Percentiles rank a stretch among this genome's conserved stretches.
Evolutionary conservation across 2,888 invertebrate genomes (phyloP).

Genomic region (Coleophora deauratella): DNA sequence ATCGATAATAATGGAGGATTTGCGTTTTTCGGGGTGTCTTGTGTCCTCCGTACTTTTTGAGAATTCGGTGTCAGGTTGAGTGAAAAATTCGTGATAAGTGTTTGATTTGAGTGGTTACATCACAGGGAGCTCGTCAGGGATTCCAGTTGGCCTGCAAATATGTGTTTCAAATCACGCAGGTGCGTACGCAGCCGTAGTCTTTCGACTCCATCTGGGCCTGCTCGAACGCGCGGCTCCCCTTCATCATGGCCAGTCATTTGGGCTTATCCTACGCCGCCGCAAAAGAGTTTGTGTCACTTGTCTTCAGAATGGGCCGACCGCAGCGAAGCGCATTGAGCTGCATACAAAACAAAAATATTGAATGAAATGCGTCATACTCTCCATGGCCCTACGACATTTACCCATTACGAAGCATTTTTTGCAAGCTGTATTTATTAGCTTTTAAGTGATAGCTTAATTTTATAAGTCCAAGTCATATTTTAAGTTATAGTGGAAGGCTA

Average conservation of each 20-base stretch:
- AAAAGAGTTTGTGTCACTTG: conserved; percentile 69
- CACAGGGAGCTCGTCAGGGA: conserved; percentile 55
- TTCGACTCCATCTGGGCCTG: conserved; percentile 90
- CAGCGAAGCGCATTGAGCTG: conserved; percentile 45
- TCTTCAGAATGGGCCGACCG: conserved; percentile 55
- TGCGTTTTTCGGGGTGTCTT: conserved; percentile 62
- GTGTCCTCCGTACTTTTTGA: conserved; percentile 55
- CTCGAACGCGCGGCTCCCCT: conserved; percentile 79
- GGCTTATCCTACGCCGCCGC: conserved; percentile 73
- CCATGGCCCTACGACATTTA: conserved; percentile 2
- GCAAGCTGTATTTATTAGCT: conserved; percentile 1
- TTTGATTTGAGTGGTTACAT: conserved; percentile 66
- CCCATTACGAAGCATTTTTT: not conserved
- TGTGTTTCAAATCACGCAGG: conserved; percentile 84
- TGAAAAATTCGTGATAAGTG: conserved; percentile 65
- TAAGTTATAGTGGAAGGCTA: too few relatives aligned
- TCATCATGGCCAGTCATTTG: conserved; percentile 73
- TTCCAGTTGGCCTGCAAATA: conserved; percentile 61
- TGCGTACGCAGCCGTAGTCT: conserved; percentile 97
- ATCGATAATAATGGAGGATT: conserved; percentile 78
- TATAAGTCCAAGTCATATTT: not conserved
- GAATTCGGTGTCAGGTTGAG: conserved; percentile 55
- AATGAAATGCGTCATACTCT: conserved; percentile 40
- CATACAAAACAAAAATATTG: conserved; percentile 55
- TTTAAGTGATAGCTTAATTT: conserved; percentile 4